Percentiles rank a stretch among this genome's conserved stretches.
Evolutionary conservation across 2,888 invertebrate genomes (phyloP).

Genomic region (Caenorhabditis sp.): DNA sequence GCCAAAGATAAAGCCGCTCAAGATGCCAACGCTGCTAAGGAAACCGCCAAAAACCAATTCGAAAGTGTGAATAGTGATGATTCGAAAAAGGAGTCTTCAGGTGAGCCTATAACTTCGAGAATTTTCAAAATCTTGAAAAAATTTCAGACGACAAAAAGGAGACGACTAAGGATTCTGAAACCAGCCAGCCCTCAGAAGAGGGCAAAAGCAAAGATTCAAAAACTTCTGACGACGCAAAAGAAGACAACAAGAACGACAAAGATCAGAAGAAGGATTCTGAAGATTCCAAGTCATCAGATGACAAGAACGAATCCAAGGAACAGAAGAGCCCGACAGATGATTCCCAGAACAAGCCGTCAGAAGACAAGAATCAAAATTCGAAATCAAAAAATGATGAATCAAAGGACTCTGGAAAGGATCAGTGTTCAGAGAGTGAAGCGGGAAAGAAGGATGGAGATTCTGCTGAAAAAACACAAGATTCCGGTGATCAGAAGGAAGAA

Average conservation of each 20-base stretch:
- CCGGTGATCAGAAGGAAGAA: too few relatives aligned
- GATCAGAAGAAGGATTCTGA: constrained; percentile 4
- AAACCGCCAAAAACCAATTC: constrained; percentile 2
- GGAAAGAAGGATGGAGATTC: too few relatives aligned
- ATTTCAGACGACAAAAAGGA: background rate
- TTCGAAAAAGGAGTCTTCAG: background rate
- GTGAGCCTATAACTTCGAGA: too few relatives aligned
- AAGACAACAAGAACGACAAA: background rate
- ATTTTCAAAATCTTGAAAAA: background rate
- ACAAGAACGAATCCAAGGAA: too few relatives aligned
- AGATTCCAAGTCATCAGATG: background rate
- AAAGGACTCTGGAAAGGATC: background rate
- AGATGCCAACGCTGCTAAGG: constrained; percentile 9
- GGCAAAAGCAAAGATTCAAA: background rate
- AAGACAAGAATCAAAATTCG: too few relatives aligned
- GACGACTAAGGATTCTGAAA: background rate
- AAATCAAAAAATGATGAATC: background rate
- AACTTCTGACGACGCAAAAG: background rate
- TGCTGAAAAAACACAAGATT: too few relatives aligned
- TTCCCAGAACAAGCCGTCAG: too few relatives aligned
- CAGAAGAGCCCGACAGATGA: too few relatives aligned
- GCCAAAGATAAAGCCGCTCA: constrained; percentile 10
- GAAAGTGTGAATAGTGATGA: background rate
- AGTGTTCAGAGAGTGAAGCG: too few relatives aligned
- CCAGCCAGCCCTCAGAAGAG: background rate